Base-by-base conservation (phyloP, 2,113 vertebrate genomes). In the Corythaixoides concolor region DNA sequence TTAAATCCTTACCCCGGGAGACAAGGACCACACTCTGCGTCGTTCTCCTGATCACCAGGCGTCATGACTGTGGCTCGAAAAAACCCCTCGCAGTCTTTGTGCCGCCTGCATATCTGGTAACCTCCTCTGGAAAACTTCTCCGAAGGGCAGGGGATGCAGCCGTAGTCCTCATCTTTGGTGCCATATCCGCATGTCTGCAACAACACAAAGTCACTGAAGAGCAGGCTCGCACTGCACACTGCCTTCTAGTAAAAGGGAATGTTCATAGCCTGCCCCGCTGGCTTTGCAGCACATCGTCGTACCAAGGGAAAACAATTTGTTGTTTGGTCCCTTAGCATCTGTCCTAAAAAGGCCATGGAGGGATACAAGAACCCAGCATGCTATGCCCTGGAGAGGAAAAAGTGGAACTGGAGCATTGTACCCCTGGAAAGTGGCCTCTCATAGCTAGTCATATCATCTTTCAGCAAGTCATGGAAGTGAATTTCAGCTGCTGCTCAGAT, bases 121-220 rank as follows among this genome's bases (percentile, higher is more conserved):
- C 99, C 99, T 75, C 99, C 99, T 97, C 98, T 99, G 80, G 99
- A 99, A 82, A 99, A 99, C 95, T 99, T 99, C 93, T 99, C 99
- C 0, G 98, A 97, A 1, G 98, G 98, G 91, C 99, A 99, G 22
- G 99, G 97, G 60, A 99, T 81, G 9, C 99, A 99, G 94, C 98
- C 97, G 0, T 99, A 99, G 96, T 99, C 99, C 21, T 99, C 99
- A 5, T 99, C 99, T 95, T 99, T 99, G 96, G 98, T 98, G 62
- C 99, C 99, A 0, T 99, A 99, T 43, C 99, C 99, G 49, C 99
- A 99, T 18, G 97, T 98, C 99, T 99, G 94, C 62, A 95, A 95
- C 47, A 92, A 93, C 37, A 96, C 6, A 39, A 83, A 50, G 39
- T 58, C 73, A 69, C n/a, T 59, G 50, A 53, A 14, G 79, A 39